Conservation (phyloP, 2,888 invertebrate species). For the Toxonevra muliebris region DNA sequence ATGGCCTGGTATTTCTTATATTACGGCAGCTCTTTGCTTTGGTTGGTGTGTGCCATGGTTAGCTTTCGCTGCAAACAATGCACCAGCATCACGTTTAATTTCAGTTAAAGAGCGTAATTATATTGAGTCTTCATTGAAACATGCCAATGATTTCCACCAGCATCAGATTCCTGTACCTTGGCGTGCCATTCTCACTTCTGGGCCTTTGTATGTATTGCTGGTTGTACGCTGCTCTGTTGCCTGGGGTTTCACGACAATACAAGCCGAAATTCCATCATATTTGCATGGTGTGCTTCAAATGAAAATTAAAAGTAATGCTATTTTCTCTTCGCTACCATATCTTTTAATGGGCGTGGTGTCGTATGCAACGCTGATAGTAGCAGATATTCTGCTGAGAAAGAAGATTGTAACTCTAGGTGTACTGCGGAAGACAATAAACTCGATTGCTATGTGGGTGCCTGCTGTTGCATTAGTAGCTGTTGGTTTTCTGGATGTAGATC, state of each 20-base stretch:
- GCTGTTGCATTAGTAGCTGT: conserved; percentile 67
- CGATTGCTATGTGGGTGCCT: conserved; percentile 65
- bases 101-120: conserved; percentile 68
- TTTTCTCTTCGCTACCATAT: conserved; percentile 68
- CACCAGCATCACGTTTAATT: conserved; percentile 69
- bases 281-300: conserved; percentile 71
- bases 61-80: conserved; percentile 69
- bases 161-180: conserved; percentile 69
- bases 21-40: conserved; percentile 67
- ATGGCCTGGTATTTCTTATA: conserved; percentile 76
- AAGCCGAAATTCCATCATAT: conserved; percentile 73
- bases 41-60: conserved; percentile 68
- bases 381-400: conserved; percentile 64
- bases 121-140: conserved; percentile 67
- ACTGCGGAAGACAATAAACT: conserved; percentile 54
- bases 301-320: conserved; percentile 68
- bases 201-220: conserved; percentile 70
- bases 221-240: conserved; percentile 72
- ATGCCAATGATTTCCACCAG: conserved; percentile 43
- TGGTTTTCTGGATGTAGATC: conserved; percentile 64
- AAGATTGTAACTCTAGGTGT: conserved; percentile 58
- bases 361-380: conserved; percentile 62
- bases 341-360: conserved; percentile 65
- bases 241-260: conserved; percentile 76
- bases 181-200: conserved; percentile 71